Percentiles rank a stretch among this genome's conserved stretches.
Conservation (phyloP, 2,797 vertebrate species). For the Dromococcyx pavoninus region DNA sequence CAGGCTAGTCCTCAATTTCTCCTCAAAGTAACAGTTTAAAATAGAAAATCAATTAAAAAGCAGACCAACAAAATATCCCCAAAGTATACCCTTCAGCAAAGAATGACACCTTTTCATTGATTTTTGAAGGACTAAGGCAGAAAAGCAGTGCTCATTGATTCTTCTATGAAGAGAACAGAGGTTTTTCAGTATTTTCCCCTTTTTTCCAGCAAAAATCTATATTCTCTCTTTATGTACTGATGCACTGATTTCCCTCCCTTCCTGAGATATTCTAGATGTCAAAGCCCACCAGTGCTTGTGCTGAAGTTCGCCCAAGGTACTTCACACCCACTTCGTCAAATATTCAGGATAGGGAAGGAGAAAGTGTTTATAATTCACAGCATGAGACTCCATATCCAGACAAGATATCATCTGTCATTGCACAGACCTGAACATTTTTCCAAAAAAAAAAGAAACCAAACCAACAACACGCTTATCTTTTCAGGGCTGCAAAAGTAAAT, state of each 20-base stretch:
- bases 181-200: background rate
- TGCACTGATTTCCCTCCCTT: background rate
- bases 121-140: background rate
- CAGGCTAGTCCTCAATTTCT: background rate
- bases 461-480: background rate
- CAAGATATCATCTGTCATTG: conserved; percentile 6
- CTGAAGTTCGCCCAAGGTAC: background rate
- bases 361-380: background rate
- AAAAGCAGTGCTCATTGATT: background rate
- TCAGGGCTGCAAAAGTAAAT: background rate
- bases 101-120: background rate
- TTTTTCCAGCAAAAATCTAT: background rate
- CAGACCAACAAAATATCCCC: background rate
- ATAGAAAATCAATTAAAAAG: background rate
- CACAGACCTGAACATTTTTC: background rate
- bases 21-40: background rate
- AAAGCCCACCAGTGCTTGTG: background rate
- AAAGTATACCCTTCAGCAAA: background rate
- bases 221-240: background rate
- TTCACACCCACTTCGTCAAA: conserved; percentile 33
- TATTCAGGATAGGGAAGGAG: background rate
- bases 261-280: conserved; percentile 7
- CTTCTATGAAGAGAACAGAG: background rate
- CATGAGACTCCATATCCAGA: conserved; percentile 16
- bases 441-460: background rate